Evolutionary conservation across 2,797 vertebrate genomes (phyloP).

Genomic region (Rhinogobio ventralis): DNA sequence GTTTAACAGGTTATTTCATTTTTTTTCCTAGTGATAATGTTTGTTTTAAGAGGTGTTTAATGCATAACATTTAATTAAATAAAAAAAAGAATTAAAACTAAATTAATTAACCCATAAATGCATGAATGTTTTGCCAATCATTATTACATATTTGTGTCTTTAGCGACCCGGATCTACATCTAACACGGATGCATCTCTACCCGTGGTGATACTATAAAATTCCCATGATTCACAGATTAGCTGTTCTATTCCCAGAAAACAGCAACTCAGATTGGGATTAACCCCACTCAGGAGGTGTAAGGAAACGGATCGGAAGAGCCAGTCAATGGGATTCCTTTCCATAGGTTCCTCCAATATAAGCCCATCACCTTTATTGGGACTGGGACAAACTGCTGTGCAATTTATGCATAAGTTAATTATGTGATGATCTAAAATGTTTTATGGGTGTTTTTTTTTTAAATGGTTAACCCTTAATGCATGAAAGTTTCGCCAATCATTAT

Average conservation of each 20-base stretch:
- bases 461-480: background rate
- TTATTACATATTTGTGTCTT: too few relatives aligned
- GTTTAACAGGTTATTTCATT: background rate
- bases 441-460: background rate
- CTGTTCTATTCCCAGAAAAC: conserved; percentile 25
- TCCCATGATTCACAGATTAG: conserved; percentile 19
- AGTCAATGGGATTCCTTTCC: background rate
- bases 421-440: background rate
- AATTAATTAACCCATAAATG: too few relatives aligned
- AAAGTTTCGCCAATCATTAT: too few relatives aligned
- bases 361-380: too few relatives aligned
- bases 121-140: too few relatives aligned
- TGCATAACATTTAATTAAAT: background rate
- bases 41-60: background rate
- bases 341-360: too few relatives aligned
- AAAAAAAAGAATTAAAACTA: too few relatives aligned
- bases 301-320: background rate
- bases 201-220: too few relatives aligned
- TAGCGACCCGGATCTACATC: too few relatives aligned
- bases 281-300: background rate
- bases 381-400: background rate
- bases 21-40: background rate
- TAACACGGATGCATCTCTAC: too few relatives aligned
- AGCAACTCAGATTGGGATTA: conserved; percentile 25
- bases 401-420: background rate